phyloP scores from a whole-genome alignment of 2,797 vertebrate genomes.

The Platalea minor region DNA sequence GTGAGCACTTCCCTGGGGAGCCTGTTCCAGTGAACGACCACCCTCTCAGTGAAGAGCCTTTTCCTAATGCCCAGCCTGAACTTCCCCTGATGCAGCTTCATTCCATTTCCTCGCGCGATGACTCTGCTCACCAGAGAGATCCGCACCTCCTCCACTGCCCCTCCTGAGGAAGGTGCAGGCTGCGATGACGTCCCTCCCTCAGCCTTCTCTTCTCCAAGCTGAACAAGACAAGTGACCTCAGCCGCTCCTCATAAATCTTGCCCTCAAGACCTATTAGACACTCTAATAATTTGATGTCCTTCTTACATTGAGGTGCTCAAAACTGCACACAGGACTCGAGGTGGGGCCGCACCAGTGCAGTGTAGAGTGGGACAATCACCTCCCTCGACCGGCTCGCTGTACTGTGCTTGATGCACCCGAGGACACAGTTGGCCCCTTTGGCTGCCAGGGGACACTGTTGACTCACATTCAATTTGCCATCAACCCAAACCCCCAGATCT shows the following conservation, averaged over 20 bases:
- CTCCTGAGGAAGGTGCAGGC: not conserved
- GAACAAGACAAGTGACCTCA: not conserved
- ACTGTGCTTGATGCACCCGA: not conserved
- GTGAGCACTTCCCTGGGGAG: not conserved
- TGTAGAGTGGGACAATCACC: not conserved
- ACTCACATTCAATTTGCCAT: not conserved
- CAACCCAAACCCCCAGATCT: no score
- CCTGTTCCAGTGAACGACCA: not conserved
- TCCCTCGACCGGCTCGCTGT: not conserved
- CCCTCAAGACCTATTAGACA: not conserved
- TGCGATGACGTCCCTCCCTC: not conserved
- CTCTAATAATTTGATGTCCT: not conserved
- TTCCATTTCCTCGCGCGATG: not conserved
- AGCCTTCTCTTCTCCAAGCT: not conserved
- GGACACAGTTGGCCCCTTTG: not conserved
- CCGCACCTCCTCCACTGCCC: not conserved
- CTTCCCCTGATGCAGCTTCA: not conserved
- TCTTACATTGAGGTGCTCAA: not conserved
- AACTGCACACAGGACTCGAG: not conserved
- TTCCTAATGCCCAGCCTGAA: not conserved
- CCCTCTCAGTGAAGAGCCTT: not conserved
- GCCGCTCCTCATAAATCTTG: not conserved
- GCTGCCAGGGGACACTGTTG: not conserved
- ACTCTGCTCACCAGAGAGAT: not conserved
- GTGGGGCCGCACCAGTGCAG: fast-evolving